Conservation (phyloP, 2,113 vertebrate genomes). For the Odocoileus virginianus region DNA sequence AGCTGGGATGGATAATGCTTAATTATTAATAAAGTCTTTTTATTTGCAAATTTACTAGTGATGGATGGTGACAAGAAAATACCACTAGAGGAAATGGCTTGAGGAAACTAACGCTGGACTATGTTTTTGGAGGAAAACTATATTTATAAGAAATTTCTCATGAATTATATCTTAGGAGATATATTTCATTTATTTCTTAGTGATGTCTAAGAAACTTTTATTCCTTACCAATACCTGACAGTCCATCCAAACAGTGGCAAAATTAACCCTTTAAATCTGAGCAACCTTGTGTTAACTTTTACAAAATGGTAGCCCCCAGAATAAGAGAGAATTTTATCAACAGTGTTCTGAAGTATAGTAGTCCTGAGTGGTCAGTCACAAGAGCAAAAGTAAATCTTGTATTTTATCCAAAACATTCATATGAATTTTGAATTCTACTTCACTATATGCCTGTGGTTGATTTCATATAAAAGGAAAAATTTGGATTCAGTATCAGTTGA, state of each 20-base stretch:
- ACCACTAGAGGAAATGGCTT: neutral
- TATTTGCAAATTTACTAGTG: neutral
- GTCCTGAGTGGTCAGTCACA: neutral
- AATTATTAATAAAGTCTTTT: neutral
- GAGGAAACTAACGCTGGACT: neutral
- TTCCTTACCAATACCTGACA: neutral
- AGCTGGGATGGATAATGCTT: neutral
- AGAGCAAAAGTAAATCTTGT: neutral
- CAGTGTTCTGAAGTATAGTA: neutral
- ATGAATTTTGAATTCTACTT: neutral
- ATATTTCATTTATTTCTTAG: neutral
- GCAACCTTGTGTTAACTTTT: neutral
- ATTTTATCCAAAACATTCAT: constrained; percentile 1
- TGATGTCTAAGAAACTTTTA: neutral
- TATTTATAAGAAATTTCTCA: constrained; percentile 18
- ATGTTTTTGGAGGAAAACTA: neutral
- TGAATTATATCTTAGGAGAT: neutral
- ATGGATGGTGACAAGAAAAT: neutral
- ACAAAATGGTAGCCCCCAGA: neutral
- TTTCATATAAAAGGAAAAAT: neutral
- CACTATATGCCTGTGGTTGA: neutral
- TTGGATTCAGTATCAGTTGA: neutral
- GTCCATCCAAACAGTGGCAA: neutral
- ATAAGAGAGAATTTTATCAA: neutral
- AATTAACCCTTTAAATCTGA: neutral